Evolutionary conservation across 2,113 vertebrate species (phyloP).

Genomic region (Microtus ochrogaster): DNA sequence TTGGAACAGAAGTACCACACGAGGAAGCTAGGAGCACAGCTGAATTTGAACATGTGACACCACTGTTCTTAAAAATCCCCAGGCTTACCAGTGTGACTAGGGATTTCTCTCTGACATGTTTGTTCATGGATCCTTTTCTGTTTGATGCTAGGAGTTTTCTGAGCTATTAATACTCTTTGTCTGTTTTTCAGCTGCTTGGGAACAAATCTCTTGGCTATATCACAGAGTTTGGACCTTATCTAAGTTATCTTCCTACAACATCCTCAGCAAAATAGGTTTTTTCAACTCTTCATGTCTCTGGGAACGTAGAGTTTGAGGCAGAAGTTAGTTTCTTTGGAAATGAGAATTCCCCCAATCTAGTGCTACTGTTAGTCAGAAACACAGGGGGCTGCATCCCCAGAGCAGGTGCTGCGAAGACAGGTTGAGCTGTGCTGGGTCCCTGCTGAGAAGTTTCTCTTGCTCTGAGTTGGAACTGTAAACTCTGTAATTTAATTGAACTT

Average conservation of each 20-base stretch:
- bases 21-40: not conserved
- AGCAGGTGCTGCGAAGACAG: not conserved
- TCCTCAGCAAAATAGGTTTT: not conserved
- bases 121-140: not conserved
- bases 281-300: not conserved
- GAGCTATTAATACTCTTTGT: not conserved
- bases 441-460: not conserved
- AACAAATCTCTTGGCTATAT: not conserved
- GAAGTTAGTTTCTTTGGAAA: not conserved
- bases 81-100: not conserved
- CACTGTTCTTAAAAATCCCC: not conserved
- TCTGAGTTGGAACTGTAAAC: conserved; percentile 17
- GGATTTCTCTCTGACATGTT: not conserved
- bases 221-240: not conserved
- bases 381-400: not conserved
- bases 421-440: not conserved
- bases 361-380: not conserved
- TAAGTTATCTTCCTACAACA: not conserved
- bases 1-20: not conserved
- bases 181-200: not conserved
- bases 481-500: conserved; percentile 64
- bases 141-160: not conserved
- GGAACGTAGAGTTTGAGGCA: not conserved
- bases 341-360: not conserved
- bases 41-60: not conserved